Base-by-base conservation (phyloP, 92 coral and sea anemone genomes). In the Ricordea florida region DNA sequence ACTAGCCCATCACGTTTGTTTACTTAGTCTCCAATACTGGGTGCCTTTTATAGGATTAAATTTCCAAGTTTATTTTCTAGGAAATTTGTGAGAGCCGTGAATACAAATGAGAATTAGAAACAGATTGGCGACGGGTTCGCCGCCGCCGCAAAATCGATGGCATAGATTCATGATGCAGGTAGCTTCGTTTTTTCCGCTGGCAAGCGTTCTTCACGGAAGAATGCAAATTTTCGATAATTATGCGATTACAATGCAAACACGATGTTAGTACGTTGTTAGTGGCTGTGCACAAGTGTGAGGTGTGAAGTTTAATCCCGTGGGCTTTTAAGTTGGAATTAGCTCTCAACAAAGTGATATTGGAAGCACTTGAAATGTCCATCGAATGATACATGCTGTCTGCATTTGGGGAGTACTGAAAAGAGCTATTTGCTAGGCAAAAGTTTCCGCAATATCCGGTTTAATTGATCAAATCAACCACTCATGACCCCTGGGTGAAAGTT, bases 401-500 rank as follows among this genome's bases (percentile, higher is more conserved):
- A 10, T 1, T n/a, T n/a, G n/a, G n/a, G n/a, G n/a, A n/a, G n/a
- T n/a, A n/a, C n/a, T n/a, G n/a, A n/a, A n/a, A n/a, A n/a, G n/a
- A n/a, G n/a, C n/a, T n/a, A n/a, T n/a, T n/a, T n/a, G 3, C 4
- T 0, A 27, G 18, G 46, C 17, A 1, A 25, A 20, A 42, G 42
- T 16, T 70, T 36, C 22, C 29, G 40, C 8, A 20, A 10, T n/a
- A n/a, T n/a, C n/a, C n/a, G n/a, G n/a, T 56, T 21, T 24, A 47
- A 33, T 32, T 67, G 60, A 49, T 67, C 60, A 35, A 17, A 56
- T 22, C 37, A 29, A 28, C 33, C 40, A 29, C 40, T 53, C 65
- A 40, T 70, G 77, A 70, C 77, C 77, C 56, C 13, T 2, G 5
- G 77, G 77, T 70, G 66, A 70, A 70, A 44, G 53, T 40, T 44